Conservation (phyloP, 1,140 invertebrate species). For the Hyles euphorbiae region DNA sequence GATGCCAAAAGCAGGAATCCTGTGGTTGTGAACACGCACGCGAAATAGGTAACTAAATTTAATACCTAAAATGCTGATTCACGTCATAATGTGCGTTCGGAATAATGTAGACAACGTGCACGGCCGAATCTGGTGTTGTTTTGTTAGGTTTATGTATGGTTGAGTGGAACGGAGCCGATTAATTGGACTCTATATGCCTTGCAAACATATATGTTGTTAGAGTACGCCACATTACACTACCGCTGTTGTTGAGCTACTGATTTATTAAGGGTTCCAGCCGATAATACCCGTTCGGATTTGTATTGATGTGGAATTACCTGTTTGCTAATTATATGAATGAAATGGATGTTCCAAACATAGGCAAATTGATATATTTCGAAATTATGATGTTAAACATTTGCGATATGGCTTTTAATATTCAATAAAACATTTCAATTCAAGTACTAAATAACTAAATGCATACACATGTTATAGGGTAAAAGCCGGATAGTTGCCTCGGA, state of each 20-base stretch:
- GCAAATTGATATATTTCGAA: too few species aligned
- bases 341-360: too few species aligned
- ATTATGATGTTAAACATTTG: too few species aligned
- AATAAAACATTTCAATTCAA: too few species aligned
- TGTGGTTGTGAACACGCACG: constrained; percentile 48
- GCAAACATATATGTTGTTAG: constrained; percentile 38
- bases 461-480: too few species aligned
- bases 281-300: too few species aligned
- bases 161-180: constrained; percentile 41
- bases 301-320: too few species aligned
- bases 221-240: constrained; percentile 22
- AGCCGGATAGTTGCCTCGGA: too few species aligned
- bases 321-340: too few species aligned
- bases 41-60: constrained; percentile 46
- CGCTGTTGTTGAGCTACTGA: constrained; percentile 19
- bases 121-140: constrained; percentile 31
- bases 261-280: constrained; percentile 5
- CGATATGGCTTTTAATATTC: too few species aligned
- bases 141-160: constrained; percentile 36
- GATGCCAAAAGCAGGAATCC: constrained; percentile 62
- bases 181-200: constrained; percentile 40
- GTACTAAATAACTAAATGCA: too few species aligned
- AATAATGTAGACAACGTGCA: constrained; percentile 32
- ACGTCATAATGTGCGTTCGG: constrained; percentile 52
- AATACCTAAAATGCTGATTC: constrained; percentile 42